Evolutionary conservation across 92 coral and sea anemone species (phyloP).

Genomic region (Umimayanthus kanabou): DNA sequence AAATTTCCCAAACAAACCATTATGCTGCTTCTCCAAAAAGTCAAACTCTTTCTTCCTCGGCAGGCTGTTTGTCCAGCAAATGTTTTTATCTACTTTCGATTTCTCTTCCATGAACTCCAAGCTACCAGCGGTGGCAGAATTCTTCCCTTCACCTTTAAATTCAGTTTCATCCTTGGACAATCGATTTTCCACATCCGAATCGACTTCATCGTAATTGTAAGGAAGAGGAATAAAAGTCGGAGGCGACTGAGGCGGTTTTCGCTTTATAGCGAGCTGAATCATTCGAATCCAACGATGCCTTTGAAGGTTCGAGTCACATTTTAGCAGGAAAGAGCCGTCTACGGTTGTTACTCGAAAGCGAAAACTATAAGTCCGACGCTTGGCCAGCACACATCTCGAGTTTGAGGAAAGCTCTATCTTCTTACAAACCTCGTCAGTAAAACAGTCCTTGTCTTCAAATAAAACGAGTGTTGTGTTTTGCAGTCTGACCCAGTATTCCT

Average conservation of each 20-base stretch:
- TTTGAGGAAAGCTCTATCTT: constrained; percentile 54
- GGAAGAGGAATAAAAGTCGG: constrained; percentile 35
- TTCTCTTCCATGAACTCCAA: not conserved
- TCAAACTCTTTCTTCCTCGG: not conserved
- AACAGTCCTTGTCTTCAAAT: constrained; percentile 59
- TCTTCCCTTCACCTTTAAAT: not conserved
- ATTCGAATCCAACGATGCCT: constrained; percentile 91
- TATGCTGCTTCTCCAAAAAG: not conserved
- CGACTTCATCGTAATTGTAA: constrained; percentile 31
- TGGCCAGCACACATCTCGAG: constrained; percentile 66
- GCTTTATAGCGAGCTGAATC: constrained; percentile 64
- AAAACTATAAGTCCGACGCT: constrained; percentile 72
- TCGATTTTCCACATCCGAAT: constrained; percentile 11
- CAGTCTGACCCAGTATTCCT: constrained; percentile 71
- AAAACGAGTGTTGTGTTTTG: constrained; percentile 58
- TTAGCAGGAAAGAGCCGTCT: constrained; percentile 56
- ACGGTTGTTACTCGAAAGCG: constrained; percentile 73
- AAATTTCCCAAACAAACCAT: constrained; percentile 5
- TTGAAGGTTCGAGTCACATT: constrained; percentile 81
- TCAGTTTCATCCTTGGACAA: constrained; percentile 15
- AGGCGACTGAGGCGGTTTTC: constrained; percentile 55
- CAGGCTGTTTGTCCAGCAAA: constrained; percentile 10
- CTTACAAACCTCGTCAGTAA: constrained; percentile 59
- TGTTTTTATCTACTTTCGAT: not conserved
- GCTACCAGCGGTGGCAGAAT: not conserved